Conservation (phyloP, 2,797 vertebrate species). For the Karalla daura region DNA sequence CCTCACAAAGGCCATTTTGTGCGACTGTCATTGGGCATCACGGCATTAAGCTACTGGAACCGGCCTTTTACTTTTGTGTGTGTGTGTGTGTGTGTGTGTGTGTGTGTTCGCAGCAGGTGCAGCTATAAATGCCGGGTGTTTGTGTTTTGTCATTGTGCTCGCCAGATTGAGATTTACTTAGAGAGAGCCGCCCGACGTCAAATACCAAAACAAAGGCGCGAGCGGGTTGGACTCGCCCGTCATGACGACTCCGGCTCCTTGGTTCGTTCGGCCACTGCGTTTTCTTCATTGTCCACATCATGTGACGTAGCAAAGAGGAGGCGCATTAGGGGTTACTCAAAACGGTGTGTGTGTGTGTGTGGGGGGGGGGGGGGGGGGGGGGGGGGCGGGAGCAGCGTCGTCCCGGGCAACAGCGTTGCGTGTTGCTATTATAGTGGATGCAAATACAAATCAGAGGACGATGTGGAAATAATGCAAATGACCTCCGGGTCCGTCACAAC, state of each 20-base stretch:
- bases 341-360: too few relatives aligned
- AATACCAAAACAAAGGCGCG: background rate
- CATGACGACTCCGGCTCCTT: too few relatives aligned
- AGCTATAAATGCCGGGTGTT: background rate
- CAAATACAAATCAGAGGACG: conserved; percentile 42
- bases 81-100: background rate
- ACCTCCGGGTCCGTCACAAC: background rate
- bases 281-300: too few relatives aligned
- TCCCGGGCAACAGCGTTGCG: too few relatives aligned
- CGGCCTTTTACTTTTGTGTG: background rate
- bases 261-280: too few relatives aligned
- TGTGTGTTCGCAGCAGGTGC: conserved; percentile 19
- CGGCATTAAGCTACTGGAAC: conserved; percentile 7
- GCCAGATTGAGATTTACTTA: background rate
- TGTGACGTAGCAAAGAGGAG: too few relatives aligned
- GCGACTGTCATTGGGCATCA: too few relatives aligned
- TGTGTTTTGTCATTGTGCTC: background rate
- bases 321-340: too few relatives aligned
- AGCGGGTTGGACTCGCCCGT: too few relatives aligned
- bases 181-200: background rate
- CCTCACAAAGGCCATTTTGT: background rate
- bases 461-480: conserved; percentile 56
- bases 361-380: too few relatives aligned
- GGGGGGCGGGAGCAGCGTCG: too few relatives aligned
- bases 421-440: conserved; percentile 1